Percentiles rank a stretch among this genome's conserved stretches.
Conservation (phyloP, 2,113 vertebrate genomes). For the Macquaria ambigua region DNA sequence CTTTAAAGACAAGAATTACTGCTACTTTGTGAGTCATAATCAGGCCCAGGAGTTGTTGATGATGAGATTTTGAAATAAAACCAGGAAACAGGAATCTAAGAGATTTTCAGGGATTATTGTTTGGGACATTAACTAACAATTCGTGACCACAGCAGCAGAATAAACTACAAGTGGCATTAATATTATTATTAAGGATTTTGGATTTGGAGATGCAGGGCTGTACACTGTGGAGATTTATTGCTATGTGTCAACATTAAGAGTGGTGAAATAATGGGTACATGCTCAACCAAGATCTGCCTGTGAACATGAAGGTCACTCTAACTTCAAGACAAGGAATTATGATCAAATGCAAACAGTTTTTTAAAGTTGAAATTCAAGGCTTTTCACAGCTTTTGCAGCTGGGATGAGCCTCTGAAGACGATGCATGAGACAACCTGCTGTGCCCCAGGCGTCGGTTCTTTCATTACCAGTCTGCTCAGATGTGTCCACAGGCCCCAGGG, state of each 20-base stretch:
- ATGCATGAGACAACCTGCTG: slow-evolving; percentile 45
- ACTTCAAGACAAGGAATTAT: background rate
- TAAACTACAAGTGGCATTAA: background rate
- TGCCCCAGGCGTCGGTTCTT: slow-evolving; percentile 15
- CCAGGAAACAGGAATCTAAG: slow-evolving; percentile 7
- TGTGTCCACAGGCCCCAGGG: slow-evolving; percentile 20
- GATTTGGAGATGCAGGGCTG: background rate
- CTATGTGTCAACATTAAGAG: background rate
- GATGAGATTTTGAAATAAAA: slow-evolving; percentile 30
- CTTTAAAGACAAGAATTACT: slow-evolving; percentile 21
- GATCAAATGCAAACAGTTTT: background rate
- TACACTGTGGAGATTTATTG: background rate
- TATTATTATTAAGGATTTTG: background rate
- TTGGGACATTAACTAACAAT: background rate
- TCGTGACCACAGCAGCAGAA: slow-evolving; percentile 8
- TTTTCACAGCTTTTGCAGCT: background rate
- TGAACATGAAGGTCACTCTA: background rate
- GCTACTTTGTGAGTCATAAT: slow-evolving; percentile 46
- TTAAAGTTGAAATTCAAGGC: background rate
- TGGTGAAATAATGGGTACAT: background rate
- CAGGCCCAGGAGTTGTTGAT: slow-evolving; percentile 9
- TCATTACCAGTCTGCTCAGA: slow-evolving; percentile 43
- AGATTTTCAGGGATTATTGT: slow-evolving; percentile 21
- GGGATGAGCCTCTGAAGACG: background rate
- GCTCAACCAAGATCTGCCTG: background rate